phyloP scores from a whole-genome alignment of 2,888 invertebrate species.

The Rhingia campestris region DNA sequence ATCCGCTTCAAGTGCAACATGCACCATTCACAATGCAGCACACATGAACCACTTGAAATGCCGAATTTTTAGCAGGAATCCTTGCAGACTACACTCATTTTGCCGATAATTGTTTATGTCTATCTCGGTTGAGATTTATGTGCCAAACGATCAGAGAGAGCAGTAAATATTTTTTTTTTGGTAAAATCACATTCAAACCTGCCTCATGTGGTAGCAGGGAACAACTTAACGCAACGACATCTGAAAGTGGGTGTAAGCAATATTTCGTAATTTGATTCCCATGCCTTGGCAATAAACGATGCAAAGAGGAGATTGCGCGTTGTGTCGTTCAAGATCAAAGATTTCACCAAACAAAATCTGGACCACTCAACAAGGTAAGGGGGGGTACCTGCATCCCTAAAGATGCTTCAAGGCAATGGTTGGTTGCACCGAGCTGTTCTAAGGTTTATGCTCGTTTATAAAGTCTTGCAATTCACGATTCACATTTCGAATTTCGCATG shows the following conservation, averaged over 20 bases:
- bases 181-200: constrained; percentile 38
- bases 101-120: constrained; percentile 66
- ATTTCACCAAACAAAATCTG: constrained; percentile 51
- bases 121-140: constrained; percentile 65
- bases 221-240: constrained; percentile 58
- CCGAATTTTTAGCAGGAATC: constrained; percentile 7
- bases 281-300: constrained; percentile 40
- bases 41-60: constrained; percentile 34
- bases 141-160: constrained; percentile 31
- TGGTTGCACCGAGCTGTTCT: background rate
- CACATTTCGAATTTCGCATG: constrained; percentile 26
- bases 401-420: constrained; percentile 1
- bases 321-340: constrained; percentile 63
- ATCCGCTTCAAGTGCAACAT: constrained; percentile 56
- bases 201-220: constrained; percentile 34
- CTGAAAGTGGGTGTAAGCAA: constrained; percentile 70
- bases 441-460: constrained; percentile 28
- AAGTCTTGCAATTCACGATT: background rate
- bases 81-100: constrained; percentile 29
- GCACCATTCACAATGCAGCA: constrained; percentile 15
- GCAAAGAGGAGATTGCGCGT: constrained; percentile 16
- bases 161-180: too few relatives aligned
- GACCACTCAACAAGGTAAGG: constrained; percentile 7
- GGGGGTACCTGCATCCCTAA: constrained; percentile 7
- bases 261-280: constrained; percentile 73